Conservation (phyloP, 2,113 vertebrate species). For the Axis porcinus region DNA sequence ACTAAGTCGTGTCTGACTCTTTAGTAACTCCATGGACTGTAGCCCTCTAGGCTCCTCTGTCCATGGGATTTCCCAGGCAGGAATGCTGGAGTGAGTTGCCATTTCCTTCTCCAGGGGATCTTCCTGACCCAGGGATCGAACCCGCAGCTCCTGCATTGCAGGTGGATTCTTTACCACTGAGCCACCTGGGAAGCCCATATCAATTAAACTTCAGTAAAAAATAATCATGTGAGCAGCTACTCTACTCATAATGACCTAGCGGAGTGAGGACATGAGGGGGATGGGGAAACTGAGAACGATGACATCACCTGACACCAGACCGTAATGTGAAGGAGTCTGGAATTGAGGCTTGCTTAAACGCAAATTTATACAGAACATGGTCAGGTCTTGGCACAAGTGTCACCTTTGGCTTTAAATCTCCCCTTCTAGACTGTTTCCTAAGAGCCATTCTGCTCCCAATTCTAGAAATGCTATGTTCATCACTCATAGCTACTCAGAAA, state of each 20-base stretch:
- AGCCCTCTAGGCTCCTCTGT: neutral
- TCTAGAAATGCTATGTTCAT: neutral
- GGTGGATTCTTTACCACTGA: neutral
- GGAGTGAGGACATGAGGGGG: neutral
- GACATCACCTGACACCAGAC: neutral
- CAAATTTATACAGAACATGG: neutral
- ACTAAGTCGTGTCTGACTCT: neutral
- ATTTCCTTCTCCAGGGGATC: neutral
- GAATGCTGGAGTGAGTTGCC: neutral
- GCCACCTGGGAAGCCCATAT: neutral
- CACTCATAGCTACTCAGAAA: neutral
- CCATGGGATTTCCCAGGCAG: neutral
- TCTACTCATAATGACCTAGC: neutral
- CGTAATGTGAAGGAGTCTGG: neutral
- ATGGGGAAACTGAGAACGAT: neutral
- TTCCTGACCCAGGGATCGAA: neutral
- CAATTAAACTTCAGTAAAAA: neutral
- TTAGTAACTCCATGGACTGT: neutral
- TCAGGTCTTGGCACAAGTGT: neutral
- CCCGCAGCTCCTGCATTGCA: neutral
- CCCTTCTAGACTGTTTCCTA: neutral
- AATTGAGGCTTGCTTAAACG: neutral
- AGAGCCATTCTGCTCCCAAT: neutral
- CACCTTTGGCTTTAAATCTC: neutral
- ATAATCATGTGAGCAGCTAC: neutral